These are phyloP conservation scores for Synanthedon tipuliformis DNA, from an alignment of 2,888 invertebrate species.

Conservation along the genomic window DNA sequence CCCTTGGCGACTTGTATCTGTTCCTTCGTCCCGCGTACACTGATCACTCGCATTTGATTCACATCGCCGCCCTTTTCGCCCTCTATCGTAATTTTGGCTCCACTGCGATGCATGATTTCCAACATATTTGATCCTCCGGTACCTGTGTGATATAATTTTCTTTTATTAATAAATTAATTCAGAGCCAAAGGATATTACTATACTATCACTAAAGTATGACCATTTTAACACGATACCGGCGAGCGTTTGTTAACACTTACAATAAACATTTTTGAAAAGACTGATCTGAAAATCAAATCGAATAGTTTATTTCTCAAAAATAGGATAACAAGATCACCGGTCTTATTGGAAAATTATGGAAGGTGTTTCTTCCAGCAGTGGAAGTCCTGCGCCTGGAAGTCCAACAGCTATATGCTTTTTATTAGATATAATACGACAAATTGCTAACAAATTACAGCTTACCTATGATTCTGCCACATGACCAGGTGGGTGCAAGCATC, in stretches of 20 bases:
- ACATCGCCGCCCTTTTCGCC: conserved; percentile 22
- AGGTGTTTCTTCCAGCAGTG: too few relatives aligned
- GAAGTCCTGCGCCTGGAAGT: too few relatives aligned
- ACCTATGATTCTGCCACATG: conserved; percentile 80
- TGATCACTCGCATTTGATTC: conserved; percentile 34
- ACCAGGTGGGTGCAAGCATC: conserved; percentile 74
- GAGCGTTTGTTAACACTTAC: too few relatives aligned
- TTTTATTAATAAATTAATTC: too few relatives aligned
- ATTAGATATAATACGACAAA: too few relatives aligned
- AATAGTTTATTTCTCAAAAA: too few relatives aligned
- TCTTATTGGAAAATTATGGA: too few relatives aligned
- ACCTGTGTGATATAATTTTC: conserved; percentile 32
- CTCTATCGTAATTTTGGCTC: conserved; percentile 79
- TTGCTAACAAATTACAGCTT: conserved; percentile 6
- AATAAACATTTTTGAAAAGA: background rate
- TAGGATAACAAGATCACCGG: too few relatives aligned
- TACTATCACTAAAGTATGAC: too few relatives aligned
- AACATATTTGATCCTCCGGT: conserved; percentile 78
- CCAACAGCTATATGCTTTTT: too few relatives aligned
- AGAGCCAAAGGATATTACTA: too few relatives aligned
- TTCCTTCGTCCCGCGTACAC: conserved; percentile 75
- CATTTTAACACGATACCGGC: too few relatives aligned
- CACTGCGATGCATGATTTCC: conserved; percentile 77
- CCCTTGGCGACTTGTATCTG: conserved; percentile 80
- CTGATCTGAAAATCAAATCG: background rate